These are phyloP conservation scores for Sebastes vulpes DNA, from an alignment of 2,797 vertebrate species.

Conservation along the genomic window DNA sequence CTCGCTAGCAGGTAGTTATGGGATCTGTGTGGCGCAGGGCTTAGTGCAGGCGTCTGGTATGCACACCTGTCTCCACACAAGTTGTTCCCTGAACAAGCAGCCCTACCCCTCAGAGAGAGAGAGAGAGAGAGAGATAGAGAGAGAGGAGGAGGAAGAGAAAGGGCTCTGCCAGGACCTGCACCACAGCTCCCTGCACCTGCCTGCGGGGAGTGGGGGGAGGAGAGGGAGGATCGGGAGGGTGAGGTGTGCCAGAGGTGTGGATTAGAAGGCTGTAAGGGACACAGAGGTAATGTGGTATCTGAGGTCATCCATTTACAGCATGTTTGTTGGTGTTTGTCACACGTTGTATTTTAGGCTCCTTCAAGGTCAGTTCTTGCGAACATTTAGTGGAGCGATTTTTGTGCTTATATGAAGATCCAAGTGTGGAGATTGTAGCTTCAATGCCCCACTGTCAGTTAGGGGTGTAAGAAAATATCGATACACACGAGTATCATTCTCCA, in stretches of 20 bases:
- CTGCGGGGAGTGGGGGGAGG: conserved; percentile 54
- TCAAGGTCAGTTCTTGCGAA: not conserved
- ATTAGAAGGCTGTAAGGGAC: conserved; percentile 80
- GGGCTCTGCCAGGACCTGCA: conserved; percentile 82
- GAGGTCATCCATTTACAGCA: conserved; percentile 40
- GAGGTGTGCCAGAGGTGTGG: conserved; percentile 67
- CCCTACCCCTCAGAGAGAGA: conserved; percentile 47
- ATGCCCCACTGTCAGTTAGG: too few relatives aligned
- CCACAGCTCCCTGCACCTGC: conserved; percentile 71
- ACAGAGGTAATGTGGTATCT: conserved; percentile 66
- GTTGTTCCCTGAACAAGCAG: conserved; percentile 35
- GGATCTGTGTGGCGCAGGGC: conserved; percentile 55
- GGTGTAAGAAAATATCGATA: too few relatives aligned
- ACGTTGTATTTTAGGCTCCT: not conserved
- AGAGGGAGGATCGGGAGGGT: conserved; percentile 35
- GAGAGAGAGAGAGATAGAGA: not conserved
- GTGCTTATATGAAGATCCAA: not conserved
- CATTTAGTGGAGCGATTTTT: not conserved
- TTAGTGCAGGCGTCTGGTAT: conserved; percentile 82
- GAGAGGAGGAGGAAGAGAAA: conserved; percentile 28
- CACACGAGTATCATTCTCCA: too few relatives aligned
- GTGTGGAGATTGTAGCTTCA: not conserved
- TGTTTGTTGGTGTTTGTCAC: not conserved
- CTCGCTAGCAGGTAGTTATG: conserved; percentile 71
- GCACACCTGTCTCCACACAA: conserved; percentile 85